Base-by-base conservation (phyloP, 2,888 invertebrate species). In the Sinohyriopsis cumingii region DNA sequence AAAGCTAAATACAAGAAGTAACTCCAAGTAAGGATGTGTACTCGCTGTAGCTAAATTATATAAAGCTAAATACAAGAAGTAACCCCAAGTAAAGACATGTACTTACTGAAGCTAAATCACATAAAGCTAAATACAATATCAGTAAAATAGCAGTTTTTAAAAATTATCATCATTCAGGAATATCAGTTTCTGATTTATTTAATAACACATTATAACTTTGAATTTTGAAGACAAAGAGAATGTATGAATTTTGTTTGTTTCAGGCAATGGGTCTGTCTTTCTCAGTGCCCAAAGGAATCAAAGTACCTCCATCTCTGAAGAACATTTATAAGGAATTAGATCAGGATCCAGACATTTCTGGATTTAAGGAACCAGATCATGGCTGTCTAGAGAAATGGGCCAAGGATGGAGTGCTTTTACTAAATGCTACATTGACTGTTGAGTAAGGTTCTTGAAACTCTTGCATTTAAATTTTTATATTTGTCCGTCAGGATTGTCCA, bases 311-410 rank as follows among this genome's bases (percentile, higher is more conserved):
- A 15, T 86, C 88, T 1, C 71, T 89, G 67, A 85, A 81, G 72
- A 89, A 89, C 75, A 87, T 89, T 66, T 88, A 82, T 73, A 88
- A 92, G 81, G 93, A 93, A 83, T 83, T 93, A 71, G 84, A 83
- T 15, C 85, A 77, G 12, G 93, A 93, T 79, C 84, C 78, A 3
- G 92, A 93, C 78, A 90, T 92, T 69, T 78, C 77, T 7, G 82
- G 82, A 3, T 89, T 89, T 67, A 75, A 69, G 54, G 66, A 63
- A 22, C 88, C 87, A 9, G 73, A 74, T 24, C 83, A 84, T 69
- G 89, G 89, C 20, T 82, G 82, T 69, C 76, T 89, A 25, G 81
- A 82, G 65, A 76, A 79, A 20, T 89, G 88, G 89, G 84, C 88
- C 15, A 70, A 81, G 59, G 71, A 84, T 67, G 89, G 89, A 3